Conservation (phyloP, 2,888 invertebrate genomes). For the Gisinianus flammeolus region DNA sequence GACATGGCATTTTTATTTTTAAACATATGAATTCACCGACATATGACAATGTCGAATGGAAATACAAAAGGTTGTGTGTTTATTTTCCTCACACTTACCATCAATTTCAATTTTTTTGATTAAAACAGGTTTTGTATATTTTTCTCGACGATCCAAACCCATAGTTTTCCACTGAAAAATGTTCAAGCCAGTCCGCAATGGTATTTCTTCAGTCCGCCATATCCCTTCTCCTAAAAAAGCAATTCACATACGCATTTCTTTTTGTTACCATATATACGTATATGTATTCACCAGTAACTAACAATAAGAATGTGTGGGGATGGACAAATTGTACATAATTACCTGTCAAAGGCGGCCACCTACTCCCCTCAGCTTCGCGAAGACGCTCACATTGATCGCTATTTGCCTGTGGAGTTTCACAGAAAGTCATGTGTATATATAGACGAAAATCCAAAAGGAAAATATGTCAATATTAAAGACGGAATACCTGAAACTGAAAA, state of each 20-base stretch:
- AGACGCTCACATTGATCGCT: slow-evolving; percentile 65
- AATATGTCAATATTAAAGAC: neutral
- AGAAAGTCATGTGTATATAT: neutral
- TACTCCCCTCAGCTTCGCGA: slow-evolving; percentile 62
- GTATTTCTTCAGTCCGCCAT: slow-evolving; percentile 63
- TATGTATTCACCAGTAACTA: too few species aligned
- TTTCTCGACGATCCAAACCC: slow-evolving; percentile 27
- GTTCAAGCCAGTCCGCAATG: slow-evolving; percentile 65
- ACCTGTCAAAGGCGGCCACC: slow-evolving; percentile 63
- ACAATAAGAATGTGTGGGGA: too few species aligned
- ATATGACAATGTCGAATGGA: neutral
- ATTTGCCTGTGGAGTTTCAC: slow-evolving; percentile 62
- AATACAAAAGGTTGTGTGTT: neutral
- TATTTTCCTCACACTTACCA: slow-evolving; percentile 57
- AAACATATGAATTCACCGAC: neutral
- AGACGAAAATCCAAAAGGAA: too few species aligned
- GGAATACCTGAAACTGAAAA: slow-evolving; percentile 64
- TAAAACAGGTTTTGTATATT: slow-evolving; percentile 61
- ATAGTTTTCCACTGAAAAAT: slow-evolving; percentile 67
- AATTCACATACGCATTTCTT: neutral
- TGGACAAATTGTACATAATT: too few species aligned
- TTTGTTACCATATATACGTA: too few species aligned
- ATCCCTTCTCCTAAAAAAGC: slow-evolving; percentile 61
- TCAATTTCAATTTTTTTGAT: slow-evolving; percentile 63
- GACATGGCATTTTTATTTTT: too few species aligned